Conservation (phyloP, 2,888 invertebrate genomes). For the Folsomia manolachei region DNA sequence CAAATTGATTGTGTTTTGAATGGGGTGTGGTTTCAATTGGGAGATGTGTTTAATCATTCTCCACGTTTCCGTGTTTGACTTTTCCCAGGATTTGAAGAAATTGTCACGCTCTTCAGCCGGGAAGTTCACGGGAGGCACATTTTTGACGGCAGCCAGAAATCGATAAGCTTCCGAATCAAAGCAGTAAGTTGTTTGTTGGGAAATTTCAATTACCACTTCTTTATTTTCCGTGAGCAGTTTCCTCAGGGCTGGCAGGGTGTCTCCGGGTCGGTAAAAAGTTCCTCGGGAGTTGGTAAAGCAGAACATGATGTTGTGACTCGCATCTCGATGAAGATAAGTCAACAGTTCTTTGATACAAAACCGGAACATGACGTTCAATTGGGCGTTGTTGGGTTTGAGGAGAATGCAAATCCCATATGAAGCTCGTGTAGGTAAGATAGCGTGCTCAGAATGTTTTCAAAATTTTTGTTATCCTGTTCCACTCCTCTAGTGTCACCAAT, state of each 20-base stretch:
- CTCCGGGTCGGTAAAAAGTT: constrained; percentile 34
- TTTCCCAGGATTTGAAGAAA: constrained; percentile 30
- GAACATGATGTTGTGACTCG: constrained; percentile 33
- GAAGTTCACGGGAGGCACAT: constrained; percentile 23
- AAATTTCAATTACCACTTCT: constrained; percentile 18
- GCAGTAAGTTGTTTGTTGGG: constrained; percentile 30
- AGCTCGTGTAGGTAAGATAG: constrained; percentile 20
- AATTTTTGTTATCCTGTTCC: constrained; percentile 32
- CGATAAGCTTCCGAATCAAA: constrained; percentile 38
- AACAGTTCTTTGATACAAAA: constrained; percentile 38
- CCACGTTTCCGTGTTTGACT: constrained; percentile 26
- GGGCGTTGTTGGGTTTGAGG: constrained; percentile 36
- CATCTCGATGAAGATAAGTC: constrained; percentile 31
- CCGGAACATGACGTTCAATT: constrained; percentile 22
- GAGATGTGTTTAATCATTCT: constrained; percentile 28
- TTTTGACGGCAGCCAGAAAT: constrained; percentile 36
- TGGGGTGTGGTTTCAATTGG: constrained; percentile 20
- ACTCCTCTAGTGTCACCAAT: constrained; percentile 14
- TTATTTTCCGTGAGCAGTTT: constrained; percentile 19
- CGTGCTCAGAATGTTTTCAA: constrained; percentile 24
- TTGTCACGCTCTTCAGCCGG: constrained; percentile 16
- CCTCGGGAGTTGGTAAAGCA: constrained; percentile 38
- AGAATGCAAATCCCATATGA: constrained; percentile 37
- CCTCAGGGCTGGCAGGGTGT: constrained; percentile 30
- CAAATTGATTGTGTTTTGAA: constrained; percentile 25